Conservation (phyloP, 2,888 invertebrate species). For the Auanema sp. region DNA sequence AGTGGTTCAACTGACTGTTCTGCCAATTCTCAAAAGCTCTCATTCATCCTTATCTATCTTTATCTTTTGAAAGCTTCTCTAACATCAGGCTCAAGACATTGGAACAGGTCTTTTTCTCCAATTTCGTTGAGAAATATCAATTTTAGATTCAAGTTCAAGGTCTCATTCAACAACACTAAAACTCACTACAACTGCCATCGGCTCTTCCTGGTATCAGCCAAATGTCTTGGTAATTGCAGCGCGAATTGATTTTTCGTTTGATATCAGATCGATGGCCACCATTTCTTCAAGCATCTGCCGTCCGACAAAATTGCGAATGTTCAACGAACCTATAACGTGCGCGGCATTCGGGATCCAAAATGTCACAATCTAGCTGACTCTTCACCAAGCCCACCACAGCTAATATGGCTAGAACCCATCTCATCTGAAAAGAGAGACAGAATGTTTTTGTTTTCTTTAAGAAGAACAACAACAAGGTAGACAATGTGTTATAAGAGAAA, state of each 20-base stretch:
- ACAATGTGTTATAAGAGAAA: background rate
- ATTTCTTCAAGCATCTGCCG: conserved; percentile 22
- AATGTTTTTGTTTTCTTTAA: background rate
- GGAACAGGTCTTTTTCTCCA: conserved; percentile 4
- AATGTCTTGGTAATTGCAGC: conserved; percentile 61
- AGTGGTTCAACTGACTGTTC: no score
- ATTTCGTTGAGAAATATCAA: background rate
- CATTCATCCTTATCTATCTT: no score
- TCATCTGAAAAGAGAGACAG: conserved; percentile 10
- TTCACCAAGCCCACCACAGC: conserved; percentile 13
- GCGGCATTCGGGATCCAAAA: conserved; percentile 56
- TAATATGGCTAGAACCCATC: conserved; percentile 19
- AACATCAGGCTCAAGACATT: background rate
- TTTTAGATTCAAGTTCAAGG: background rate
- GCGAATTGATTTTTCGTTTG: conserved; percentile 32
- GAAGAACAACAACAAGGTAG: background rate
- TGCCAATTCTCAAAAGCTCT: no score
- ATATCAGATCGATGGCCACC: conserved; percentile 28
- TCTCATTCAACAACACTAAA: conserved; percentile 2
- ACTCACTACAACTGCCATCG: conserved; percentile 63
- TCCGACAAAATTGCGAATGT: background rate
- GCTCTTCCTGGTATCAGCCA: conserved; percentile 62
- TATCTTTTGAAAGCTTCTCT: no score
- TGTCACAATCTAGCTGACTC: conserved; percentile 53
- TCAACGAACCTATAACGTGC: conserved; percentile 36